Base-by-base conservation (phyloP, 2,888 invertebrate genomes). In the Monoplex corrugatus region DNA sequence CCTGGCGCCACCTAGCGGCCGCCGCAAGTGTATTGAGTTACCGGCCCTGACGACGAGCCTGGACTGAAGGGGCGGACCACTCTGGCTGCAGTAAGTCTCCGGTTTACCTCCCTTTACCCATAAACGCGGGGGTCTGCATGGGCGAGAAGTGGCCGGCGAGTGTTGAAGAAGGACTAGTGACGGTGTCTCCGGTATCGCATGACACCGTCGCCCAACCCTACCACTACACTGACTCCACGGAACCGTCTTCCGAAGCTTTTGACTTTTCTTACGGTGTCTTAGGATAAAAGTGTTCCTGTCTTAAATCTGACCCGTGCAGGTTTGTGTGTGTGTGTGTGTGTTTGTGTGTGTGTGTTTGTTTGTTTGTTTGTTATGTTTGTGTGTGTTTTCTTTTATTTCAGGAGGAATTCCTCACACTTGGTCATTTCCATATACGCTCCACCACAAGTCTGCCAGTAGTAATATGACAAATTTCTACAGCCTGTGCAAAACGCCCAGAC, bases 1-100 rank as follows among this genome's bases (percentile, higher is more conserved):
- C 23, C 43, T 90, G 90, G 90, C 90, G 90, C 90, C 90, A 90
- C 44, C 63, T 35, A 40, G 68, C 75, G 63, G 43, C 40, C 44
- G 80, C 45, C 85, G 57, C 88, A 90, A 90, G 86, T 85, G 90
- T 90, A 90, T 90, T 68, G 43, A 43, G 68, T 90, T 90, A 88
- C 90, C 75, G n/a, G 28, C 50, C 57, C 45, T n/a, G 28, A 43
- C 38, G 75, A 75, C 72, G 35, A 19, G 10, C 35, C 23, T 28
- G 13, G n/a, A 13, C 82, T 28, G 50, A 40, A 40, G 44, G 72
- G 87, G 45, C 63, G 85, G 85, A 57, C 78, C 68, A 75, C 68
- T 44, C 78, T 40, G 38, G 19, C 86, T 50, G 78, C 72, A 86
- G 50, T 72, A 84, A 63, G 78, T 85, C 78, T 45, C 80, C 50